phyloP scores from a whole-genome alignment of 2,113 vertebrate species.

The Motacilla alba region DNA sequence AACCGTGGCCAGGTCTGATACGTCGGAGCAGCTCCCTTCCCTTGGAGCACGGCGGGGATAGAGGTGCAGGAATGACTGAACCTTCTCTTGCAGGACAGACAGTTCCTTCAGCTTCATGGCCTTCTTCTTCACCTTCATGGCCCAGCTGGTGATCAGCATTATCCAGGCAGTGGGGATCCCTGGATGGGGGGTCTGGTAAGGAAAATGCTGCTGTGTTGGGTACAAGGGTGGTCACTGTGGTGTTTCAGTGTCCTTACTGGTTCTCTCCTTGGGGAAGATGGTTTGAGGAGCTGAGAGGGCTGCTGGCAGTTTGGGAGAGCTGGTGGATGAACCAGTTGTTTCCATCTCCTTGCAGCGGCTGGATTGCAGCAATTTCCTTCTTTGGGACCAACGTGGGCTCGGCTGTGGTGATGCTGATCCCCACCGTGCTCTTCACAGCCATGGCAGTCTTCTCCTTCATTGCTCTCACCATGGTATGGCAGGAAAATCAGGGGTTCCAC shows the following conservation, averaged over 20 bases:
- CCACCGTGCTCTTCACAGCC: constrained; percentile 91
- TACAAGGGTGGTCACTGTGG: fast-evolving
- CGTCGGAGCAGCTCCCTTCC: not conserved
- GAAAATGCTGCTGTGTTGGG: not conserved
- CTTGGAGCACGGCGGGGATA: not conserved
- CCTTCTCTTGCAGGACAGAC: constrained; percentile 82
- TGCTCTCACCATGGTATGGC: constrained; percentile 87
- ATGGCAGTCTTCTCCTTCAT: constrained; percentile 90
- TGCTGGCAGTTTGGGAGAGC: not conserved
- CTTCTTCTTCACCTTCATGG: constrained; percentile 98
- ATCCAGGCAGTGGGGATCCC: constrained; percentile 96
- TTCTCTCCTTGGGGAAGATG: not conserved
- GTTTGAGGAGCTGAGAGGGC: not conserved
- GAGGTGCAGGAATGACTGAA: not conserved
- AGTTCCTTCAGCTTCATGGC: constrained; percentile 99
- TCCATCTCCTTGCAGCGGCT: constrained; percentile 79
- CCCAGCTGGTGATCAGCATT: constrained; percentile 93
- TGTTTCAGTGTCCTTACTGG: not conserved
- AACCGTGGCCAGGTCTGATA: not conserved
- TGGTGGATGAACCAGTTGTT: fast-evolving
- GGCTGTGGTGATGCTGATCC: constrained; percentile 91
- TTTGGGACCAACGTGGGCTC: constrained; percentile 90
- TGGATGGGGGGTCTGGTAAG: constrained; percentile 99
- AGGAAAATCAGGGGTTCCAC: fast-evolving
- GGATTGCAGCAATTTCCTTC: constrained; percentile 92